Conservation (phyloP, 2,797 vertebrate genomes). For the Hapalemur alaotrensis region DNA sequence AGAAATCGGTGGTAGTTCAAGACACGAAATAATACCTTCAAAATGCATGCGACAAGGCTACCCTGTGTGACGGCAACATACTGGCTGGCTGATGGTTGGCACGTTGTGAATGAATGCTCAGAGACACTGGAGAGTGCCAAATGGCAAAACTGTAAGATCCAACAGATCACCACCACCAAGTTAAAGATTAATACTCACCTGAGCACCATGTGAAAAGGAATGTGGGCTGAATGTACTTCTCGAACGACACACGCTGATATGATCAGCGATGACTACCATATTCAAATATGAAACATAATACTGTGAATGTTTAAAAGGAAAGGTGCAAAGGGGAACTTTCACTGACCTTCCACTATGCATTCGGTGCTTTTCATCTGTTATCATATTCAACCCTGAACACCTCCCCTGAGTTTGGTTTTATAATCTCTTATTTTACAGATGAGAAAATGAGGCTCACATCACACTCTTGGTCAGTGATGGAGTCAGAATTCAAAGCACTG, state of each 20-base stretch:
- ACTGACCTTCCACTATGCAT: background rate
- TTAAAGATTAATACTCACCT: background rate
- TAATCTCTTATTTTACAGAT: background rate
- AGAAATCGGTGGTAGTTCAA: background rate
- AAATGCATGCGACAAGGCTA: background rate
- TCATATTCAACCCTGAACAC: background rate
- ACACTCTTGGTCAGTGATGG: background rate
- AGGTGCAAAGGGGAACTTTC: background rate
- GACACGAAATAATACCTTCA: background rate
- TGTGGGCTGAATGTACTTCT: background rate
- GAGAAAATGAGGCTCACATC: background rate
- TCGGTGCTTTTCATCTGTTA: background rate
- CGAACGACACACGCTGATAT: background rate
- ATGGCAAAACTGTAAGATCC: background rate
- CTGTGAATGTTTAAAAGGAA: background rate
- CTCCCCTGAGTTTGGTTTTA: background rate
- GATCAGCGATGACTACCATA: background rate
- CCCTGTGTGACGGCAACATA: fast-evolving
- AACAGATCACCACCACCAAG: background rate
- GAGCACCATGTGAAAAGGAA: background rate
- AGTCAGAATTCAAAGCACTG: background rate
- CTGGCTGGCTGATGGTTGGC: background rate
- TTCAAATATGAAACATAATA: background rate
- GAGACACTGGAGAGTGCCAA: background rate
- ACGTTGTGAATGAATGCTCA: background rate